Evolutionary conservation across 1,140 invertebrate genomes (phyloP).

Genomic region (Bombus waltoni): DNA sequence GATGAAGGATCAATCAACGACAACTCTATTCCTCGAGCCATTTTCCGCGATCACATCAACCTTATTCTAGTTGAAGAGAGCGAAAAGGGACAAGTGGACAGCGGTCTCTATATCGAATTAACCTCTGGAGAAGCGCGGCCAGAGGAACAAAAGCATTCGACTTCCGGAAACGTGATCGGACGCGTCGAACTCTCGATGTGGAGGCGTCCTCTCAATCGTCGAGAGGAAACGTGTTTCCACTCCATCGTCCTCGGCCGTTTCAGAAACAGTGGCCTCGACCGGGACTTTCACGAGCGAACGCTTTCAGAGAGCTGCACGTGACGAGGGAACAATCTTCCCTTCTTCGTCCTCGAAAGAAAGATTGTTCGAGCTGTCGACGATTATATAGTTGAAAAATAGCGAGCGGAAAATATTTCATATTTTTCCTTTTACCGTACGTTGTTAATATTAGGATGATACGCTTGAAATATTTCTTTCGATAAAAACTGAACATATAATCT

Average conservation of each 20-base stretch:
- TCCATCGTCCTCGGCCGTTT: conserved; percentile 21
- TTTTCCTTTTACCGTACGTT: not conserved
- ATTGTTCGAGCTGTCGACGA: not conserved
- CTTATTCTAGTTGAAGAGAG: not conserved
- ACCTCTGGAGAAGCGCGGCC: not conserved
- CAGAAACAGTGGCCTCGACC: conserved; percentile 2
- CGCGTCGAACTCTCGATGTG: not conserved
- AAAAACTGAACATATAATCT: too few species aligned
- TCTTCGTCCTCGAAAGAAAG: not conserved
- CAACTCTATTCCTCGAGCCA: not conserved
- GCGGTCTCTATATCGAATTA: conserved; percentile 33
- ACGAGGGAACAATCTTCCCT: conserved; percentile 20
- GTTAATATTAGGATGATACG: not conserved
- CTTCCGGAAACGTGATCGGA: conserved; percentile 37
- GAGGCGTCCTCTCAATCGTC: not conserved
- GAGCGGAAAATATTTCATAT: not conserved
- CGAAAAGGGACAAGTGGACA: not conserved
- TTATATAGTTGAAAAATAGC: not conserved
- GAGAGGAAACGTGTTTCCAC: conserved; percentile 31
- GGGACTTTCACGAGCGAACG: conserved; percentile 31
- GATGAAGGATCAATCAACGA: not conserved
- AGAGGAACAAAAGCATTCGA: not conserved
- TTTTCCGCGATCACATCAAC: not conserved
- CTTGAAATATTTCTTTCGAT: not conserved
- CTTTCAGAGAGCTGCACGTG: conserved; percentile 28